phyloP scores from a whole-genome alignment of 2,888 invertebrate species.

The Orthonychiurus folsomi region DNA sequence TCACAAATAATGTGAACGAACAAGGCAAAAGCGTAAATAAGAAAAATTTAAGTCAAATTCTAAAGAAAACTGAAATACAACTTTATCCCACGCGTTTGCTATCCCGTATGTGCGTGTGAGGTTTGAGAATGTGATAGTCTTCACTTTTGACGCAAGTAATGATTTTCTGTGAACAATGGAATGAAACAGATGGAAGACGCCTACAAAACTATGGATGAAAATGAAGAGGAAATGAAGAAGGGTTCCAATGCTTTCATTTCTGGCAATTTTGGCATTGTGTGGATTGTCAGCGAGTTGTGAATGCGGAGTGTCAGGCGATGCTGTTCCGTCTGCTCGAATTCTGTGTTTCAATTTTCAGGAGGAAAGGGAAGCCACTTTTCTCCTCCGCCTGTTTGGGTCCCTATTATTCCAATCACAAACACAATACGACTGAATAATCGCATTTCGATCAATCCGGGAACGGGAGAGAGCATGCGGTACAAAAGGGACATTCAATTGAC shows the following conservation, averaged over 20 bases:
- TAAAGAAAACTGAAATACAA: too few relatives aligned
- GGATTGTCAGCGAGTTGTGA: neutral
- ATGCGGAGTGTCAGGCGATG: neutral
- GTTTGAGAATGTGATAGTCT: too few relatives aligned
- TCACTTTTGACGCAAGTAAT: neutral
- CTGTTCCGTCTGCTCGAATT: neutral
- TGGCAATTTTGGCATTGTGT: neutral
- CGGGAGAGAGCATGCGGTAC: too few relatives aligned
- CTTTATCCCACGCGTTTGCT: too few relatives aligned
- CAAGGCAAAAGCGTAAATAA: too few relatives aligned
- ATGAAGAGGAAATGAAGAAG: neutral
- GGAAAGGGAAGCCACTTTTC: neutral
- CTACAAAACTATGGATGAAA: neutral
- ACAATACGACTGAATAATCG: constrained; percentile 21
- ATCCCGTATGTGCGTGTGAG: too few relatives aligned
- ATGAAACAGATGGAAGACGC: neutral
- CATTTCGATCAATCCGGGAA: constrained; percentile 27
- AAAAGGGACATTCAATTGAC: constrained; percentile 25
- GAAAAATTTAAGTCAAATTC: too few relatives aligned
- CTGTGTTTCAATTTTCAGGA: neutral
- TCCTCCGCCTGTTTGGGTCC: neutral
- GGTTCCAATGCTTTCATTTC: neutral
- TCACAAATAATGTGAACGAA: too few relatives aligned
- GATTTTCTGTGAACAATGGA: neutral
- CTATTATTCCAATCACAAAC: neutral